These are phyloP conservation scores for Nannoperca obscura DNA, from an alignment of 2,797 vertebrate species.

Conservation along the genomic window DNA sequence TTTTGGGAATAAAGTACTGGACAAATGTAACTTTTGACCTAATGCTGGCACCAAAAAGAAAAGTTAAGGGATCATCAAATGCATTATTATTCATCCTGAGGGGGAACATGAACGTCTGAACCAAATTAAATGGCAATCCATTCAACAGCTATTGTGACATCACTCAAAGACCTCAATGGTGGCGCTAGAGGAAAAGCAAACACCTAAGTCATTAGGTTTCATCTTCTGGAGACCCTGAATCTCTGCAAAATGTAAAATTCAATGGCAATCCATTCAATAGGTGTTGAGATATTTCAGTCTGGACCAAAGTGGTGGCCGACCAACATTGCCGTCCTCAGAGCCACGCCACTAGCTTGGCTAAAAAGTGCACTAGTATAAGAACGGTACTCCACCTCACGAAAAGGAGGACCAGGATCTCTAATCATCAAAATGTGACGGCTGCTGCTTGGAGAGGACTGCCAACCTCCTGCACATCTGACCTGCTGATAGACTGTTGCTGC, in stretches of 20 bases:
- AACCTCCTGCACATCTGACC: constrained; percentile 51
- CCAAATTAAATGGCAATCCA: not conserved
- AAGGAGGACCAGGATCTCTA: not conserved
- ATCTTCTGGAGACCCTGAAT: not conserved
- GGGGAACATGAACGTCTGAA: not conserved
- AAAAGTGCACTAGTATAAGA: not conserved
- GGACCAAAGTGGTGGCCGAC: not conserved
- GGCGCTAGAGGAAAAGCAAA: not conserved
- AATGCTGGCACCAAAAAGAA: not conserved
- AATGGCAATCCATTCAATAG: not conserved
- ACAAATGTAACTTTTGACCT: not conserved
- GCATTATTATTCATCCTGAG: not conserved
- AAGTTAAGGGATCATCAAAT: not conserved
- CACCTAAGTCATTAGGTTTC: not conserved
- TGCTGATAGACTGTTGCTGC: constrained; percentile 45
- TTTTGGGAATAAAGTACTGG: not conserved
- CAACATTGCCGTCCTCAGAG: not conserved
- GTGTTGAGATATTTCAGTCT: not conserved
- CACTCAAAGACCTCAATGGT: not conserved
- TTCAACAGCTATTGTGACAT: not conserved
- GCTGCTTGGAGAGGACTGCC: constrained; percentile 30
- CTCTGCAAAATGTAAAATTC: constrained; percentile 1
- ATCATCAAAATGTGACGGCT: constrained; percentile 28
- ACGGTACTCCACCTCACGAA: not conserved
- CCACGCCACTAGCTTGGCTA: not conserved